Base-by-base conservation (phyloP, 2,797 vertebrate genomes). In the Epinephelus malabaricus region DNA sequence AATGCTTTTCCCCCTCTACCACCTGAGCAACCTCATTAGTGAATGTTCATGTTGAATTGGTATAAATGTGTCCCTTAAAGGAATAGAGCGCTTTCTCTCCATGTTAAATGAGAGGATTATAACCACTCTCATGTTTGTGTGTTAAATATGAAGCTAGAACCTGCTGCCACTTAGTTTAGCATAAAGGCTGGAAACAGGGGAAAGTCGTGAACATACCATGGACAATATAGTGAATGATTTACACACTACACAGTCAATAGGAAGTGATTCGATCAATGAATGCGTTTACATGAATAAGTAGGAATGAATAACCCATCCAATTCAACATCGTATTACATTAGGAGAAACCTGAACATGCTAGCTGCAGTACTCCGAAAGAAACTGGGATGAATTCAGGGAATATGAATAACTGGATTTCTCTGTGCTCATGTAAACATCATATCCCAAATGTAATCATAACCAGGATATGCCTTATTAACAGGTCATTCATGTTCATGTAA, bases 71-170 rank as follows among this genome's bases (percentile, higher is more conserved):
- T 56, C 60, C 13, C 21, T 23, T 38, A 30, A 66, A 47, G 19
- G 3, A 67, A 66, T 40, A 50, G 47, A 7, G 25, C 0, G 6
- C 15, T 84, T 50, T 62, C 15, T 56, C 27, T 67, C 2, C 1
- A 40, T 53, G 56, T 53, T 25, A 25, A 18, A 61, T 69, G 64
- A 76, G 58, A 69, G 59, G 45, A 65, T 43, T 2, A 2, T n/a
- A 47, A 15, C n/a, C 19, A 23, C 61, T 68, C 18, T 73, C 3
- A 5, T 46, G 70, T 61, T 34, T 78, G 59, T 50, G 38, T 74
- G 18, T 49, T 67, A 17, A 51, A 68, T 68, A 21, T 72, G 18
- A 82, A 71, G 25, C 55, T 43, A 12, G 11, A 66, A 23, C 46
- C 61, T 65, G 58, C 53, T 49, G 23, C 38, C 30, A 10, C 8